A percentile compares a stretch with the other conserved stretches of the same genome.
phyloP scores from a whole-genome alignment of 1,140 invertebrate species.

The Homalodisca vitripennis region DNA sequence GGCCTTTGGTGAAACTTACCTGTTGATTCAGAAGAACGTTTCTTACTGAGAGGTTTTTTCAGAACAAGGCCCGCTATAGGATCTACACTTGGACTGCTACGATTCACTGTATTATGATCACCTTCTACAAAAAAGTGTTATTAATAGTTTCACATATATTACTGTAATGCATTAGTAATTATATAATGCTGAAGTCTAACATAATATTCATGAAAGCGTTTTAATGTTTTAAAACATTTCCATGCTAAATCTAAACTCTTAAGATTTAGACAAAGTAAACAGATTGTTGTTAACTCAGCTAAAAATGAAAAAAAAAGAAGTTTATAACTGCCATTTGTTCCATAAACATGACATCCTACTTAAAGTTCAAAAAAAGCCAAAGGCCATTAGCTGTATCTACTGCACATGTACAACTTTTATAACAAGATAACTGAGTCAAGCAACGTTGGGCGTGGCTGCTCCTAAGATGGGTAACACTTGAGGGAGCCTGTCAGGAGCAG shows the following conservation, averaged over 20 bases:
- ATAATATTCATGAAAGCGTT: background rate
- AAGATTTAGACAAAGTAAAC: background rate
- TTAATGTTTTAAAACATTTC: background rate
- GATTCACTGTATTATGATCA: background rate
- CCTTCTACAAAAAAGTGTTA: background rate
- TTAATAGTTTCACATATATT: background rate
- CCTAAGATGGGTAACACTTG: too few relatives aligned
- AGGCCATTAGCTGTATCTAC: too few relatives aligned
- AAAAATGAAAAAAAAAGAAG: too few relatives aligned
- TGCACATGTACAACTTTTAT: too few relatives aligned
- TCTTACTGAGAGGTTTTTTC: constrained; percentile 10
- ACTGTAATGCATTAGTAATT: background rate
- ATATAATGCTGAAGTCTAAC: background rate
- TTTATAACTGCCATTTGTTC: too few relatives aligned
- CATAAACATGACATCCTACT: too few relatives aligned
- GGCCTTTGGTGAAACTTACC: constrained; percentile 1
- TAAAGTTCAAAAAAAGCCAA: too few relatives aligned
- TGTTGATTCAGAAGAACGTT: constrained; percentile 18
- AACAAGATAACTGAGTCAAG: too few relatives aligned
- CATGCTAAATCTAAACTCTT: background rate
- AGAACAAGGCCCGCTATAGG: background rate
- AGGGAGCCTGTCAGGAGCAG: too few relatives aligned
- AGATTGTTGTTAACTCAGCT: background rate
- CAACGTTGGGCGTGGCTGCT: too few relatives aligned
- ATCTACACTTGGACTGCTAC: constrained; percentile 13